Evolutionary conservation across 2,113 vertebrate species (phyloP), one percentile per base, ranked within the genome.

Genomic region (Bostrychus sinensis): DNA sequence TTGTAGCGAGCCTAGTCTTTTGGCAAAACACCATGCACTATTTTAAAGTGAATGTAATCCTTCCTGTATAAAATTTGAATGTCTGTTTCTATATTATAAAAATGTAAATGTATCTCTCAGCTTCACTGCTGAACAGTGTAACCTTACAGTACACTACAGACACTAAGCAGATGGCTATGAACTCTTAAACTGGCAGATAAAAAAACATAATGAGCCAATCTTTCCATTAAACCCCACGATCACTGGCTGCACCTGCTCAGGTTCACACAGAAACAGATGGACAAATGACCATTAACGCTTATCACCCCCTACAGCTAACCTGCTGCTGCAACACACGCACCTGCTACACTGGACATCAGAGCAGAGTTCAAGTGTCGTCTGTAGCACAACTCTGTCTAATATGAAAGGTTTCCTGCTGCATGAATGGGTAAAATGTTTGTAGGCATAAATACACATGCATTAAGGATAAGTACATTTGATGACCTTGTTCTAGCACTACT

Each of bases 251-350:
- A 45, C 23, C 45, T 34, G 42, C 53, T 68, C 10, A 41, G 45
- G 30, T 45, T n/a, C 14, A 32, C 19, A 54, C 26, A 59, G 23
- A 7, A 39, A n/a, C 55, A 45, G 53, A 56, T 63, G 60, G 20
- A 69, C 56, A 26, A 42, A 61, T 32, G 22, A 3, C 28, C 22
- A 63, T 9, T 20, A 55, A n/a, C n/a, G 50, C 13, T 45, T 38
- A 41, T 59, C 46, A 55, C 11, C 14, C 30, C 32, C 58, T 50
- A 32, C 22, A 37, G 26, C 36, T 62, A 67, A 63, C 20, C 72
- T 72, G 75, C 50, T 70, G 41, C 46, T 38, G 38, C 17, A 38
- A 70, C 61, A 48, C 64, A 61, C 55, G 56, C 45, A 65, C 67
- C 61, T 64, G 45, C 45, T 6, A 11, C 0, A 48, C 45, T 25